These are phyloP conservation scores for Idaea aversata DNA, from an alignment of 2,888 invertebrate species.

Conservation along the genomic window DNA sequence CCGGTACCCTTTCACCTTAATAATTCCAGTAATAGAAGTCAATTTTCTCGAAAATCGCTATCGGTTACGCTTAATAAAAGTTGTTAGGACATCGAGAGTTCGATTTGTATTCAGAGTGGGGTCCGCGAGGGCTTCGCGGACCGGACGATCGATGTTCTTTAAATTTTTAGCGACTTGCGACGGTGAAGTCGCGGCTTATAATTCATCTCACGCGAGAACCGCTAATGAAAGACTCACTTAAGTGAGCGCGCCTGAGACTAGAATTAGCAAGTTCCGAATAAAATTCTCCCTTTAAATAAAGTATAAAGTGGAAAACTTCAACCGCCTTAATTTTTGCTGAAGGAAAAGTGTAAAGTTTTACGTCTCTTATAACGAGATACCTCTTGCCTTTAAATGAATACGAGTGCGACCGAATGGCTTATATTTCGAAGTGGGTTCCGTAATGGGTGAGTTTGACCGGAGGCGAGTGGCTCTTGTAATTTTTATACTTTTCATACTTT, in stretches of 20 bases:
- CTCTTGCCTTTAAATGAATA: constrained; percentile 46
- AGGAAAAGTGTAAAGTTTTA: constrained; percentile 61
- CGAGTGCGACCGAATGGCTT: constrained; percentile 35
- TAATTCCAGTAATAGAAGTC: constrained; percentile 33
- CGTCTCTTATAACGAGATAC: constrained; percentile 56
- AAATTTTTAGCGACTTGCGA: constrained; percentile 53
- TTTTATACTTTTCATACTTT: constrained; percentile 6
- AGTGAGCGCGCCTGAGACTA: constrained; percentile 65
- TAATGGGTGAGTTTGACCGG: constrained; percentile 39
- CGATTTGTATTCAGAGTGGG: constrained; percentile 52
- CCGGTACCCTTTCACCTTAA: no score
- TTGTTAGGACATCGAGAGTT: constrained; percentile 28
- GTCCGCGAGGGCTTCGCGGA: constrained; percentile 19
- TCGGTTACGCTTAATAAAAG: constrained; percentile 44
- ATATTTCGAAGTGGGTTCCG: constrained; percentile 31
- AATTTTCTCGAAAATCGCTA: constrained; percentile 35
- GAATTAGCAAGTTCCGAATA: constrained; percentile 77
- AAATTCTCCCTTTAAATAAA: constrained; percentile 72
- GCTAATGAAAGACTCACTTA: constrained; percentile 78
- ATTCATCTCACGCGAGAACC: constrained; percentile 71
- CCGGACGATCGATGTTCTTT: constrained; percentile 49
- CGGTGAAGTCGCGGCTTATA: constrained; percentile 57
- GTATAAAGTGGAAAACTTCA: constrained; percentile 74
- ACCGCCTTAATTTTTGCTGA: constrained; percentile 53
- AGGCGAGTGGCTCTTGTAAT: constrained; percentile 17